These are phyloP conservation scores for Phenganax stokvisi DNA, from an alignment of 92 coral and sea anemone species.

Conservation along the genomic window DNA sequence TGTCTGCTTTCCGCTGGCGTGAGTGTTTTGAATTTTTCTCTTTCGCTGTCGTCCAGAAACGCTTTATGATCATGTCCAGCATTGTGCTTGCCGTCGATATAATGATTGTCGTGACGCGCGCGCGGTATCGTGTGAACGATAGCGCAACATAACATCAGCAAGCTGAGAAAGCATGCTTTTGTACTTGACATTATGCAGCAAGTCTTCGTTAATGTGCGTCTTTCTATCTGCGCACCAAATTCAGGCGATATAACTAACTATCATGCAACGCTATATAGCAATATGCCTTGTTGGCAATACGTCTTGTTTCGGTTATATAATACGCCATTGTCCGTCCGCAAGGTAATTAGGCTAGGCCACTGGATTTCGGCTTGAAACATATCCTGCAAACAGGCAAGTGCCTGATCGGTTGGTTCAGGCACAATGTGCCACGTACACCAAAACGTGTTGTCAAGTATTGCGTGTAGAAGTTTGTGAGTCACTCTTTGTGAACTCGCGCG, in stretches of 20 bases:
- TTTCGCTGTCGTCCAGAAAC: conserved; percentile 40
- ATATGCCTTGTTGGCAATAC: conserved; percentile 18
- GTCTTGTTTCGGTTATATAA: neutral
- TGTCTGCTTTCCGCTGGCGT: conserved; percentile 41
- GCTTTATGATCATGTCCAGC: conserved; percentile 46
- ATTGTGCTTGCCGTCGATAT: conserved; percentile 46
- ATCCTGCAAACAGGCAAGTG: conserved; percentile 13
- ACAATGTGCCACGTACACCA: conserved; percentile 5
- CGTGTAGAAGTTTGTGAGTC: neutral
- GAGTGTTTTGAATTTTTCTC: conserved; percentile 42
- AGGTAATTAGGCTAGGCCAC: conserved; percentile 25
- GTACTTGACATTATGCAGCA: neutral
- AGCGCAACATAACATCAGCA: neutral
- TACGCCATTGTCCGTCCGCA: neutral
- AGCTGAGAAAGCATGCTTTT: conserved; percentile 2
- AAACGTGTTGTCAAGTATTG: neutral
- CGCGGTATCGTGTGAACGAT: conserved; percentile 1
- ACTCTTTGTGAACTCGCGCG: too few relatives aligned
- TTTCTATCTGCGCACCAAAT: neutral
- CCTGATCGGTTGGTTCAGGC: too few relatives aligned
- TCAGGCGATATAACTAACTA: neutral
- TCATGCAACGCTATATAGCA: conserved; percentile 1
- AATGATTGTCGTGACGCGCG: conserved; percentile 28
- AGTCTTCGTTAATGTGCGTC: neutral
- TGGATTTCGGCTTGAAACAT: conserved; percentile 39